Evolutionary conservation across 1,140 invertebrate genomes (phyloP).

Genomic region (Drosophila lini): DNA sequence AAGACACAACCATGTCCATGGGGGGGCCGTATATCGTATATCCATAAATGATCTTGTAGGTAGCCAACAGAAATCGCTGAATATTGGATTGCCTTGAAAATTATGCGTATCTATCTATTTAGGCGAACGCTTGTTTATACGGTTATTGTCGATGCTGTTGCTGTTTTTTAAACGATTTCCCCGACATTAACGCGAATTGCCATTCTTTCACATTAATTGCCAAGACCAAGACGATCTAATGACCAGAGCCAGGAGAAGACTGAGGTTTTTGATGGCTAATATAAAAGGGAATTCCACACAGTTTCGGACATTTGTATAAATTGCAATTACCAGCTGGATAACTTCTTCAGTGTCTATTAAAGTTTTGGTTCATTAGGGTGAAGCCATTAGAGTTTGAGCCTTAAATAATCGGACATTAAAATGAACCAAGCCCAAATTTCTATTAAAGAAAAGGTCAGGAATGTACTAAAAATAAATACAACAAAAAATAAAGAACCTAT

Average conservation of each 20-base stretch:
- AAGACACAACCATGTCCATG: slow-evolving; percentile 38
- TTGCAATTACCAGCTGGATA: slow-evolving; percentile 36
- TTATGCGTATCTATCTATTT: slow-evolving; percentile 39
- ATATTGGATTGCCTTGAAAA: slow-evolving; percentile 45
- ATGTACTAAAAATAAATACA: neutral
- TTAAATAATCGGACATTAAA: slow-evolving; percentile 3
- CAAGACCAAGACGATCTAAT: slow-evolving; percentile 9
- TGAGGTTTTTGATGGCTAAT: slow-evolving; percentile 22
- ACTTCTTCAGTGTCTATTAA: slow-evolving; percentile 25
- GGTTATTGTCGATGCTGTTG: slow-evolving; percentile 37
- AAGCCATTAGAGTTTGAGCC: neutral
- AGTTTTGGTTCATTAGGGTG: slow-evolving; percentile 25
- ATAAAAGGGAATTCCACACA: slow-evolving; percentile 26
- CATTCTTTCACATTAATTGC: slow-evolving; percentile 30
- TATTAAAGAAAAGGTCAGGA: neutral
- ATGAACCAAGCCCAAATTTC: neutral
- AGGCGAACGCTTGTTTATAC: slow-evolving; percentile 31
- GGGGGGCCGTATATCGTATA: slow-evolving; percentile 42
- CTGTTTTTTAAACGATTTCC: slow-evolving; percentile 34
- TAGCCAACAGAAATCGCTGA: slow-evolving; percentile 60
- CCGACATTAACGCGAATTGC: slow-evolving; percentile 31
- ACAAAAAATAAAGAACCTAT: no score
- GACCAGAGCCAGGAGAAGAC: slow-evolving; percentile 1
- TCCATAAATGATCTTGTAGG: slow-evolving; percentile 77
- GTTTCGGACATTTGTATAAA: slow-evolving; percentile 30